Conservation (phyloP, 2,888 invertebrate genomes). For the Latrodectus elegans region DNA sequence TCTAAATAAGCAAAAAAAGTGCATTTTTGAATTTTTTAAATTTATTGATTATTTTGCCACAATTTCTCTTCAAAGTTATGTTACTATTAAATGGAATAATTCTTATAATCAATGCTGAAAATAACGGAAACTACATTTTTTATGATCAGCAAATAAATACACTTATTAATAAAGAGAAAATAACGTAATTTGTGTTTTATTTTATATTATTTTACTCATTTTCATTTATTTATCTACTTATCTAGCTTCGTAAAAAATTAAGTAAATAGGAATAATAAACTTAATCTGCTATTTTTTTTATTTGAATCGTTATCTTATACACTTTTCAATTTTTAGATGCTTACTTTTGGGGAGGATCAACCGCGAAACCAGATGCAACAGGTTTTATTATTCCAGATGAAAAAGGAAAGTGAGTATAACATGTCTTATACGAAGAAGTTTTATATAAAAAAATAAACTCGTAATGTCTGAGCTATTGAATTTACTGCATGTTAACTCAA, state of each 20-base stretch:
- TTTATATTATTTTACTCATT: background rate
- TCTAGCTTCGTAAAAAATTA: background rate
- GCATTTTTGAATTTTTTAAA: too few relatives aligned
- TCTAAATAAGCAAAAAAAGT: too few relatives aligned
- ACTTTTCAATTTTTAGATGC: conserved; percentile 61
- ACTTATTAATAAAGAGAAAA: background rate
- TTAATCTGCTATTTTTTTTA: background rate
- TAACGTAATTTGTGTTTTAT: background rate
- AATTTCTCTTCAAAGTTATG: too few relatives aligned
- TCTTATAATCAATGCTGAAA: too few relatives aligned
- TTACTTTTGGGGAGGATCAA: conserved; percentile 71
- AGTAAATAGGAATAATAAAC: background rate
- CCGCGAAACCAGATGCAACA: conserved; percentile 67
- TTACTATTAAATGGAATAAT: too few relatives aligned
- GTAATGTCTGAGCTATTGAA: too few relatives aligned
- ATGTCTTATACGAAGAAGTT: too few relatives aligned
- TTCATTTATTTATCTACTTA: background rate
- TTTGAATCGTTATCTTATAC: background rate
- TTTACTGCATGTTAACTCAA: too few relatives aligned
- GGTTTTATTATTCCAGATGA: conserved; percentile 72
- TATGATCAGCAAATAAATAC: too few relatives aligned
- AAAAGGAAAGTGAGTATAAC: conserved; percentile 71
- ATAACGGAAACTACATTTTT: too few relatives aligned
- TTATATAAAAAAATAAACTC: too few relatives aligned
- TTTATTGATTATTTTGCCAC: too few relatives aligned